Evolutionary conservation across 1,140 invertebrate genomes (phyloP).

Genomic region (Sitodiplosis mosellana): DNA sequence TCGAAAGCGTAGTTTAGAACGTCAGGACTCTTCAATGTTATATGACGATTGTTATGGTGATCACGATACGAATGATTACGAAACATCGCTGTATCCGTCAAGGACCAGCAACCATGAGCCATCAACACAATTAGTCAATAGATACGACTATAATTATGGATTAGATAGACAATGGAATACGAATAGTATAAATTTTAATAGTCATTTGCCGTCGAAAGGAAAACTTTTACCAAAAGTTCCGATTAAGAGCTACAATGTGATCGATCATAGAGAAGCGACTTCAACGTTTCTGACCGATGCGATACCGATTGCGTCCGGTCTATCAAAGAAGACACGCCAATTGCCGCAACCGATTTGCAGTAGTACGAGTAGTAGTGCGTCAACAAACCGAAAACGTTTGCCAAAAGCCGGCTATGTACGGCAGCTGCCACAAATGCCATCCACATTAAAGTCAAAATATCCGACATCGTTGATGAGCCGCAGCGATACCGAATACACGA

Average conservation of each 20-base stretch:
- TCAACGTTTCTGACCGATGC: conserved; percentile 11
- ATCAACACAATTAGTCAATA: conserved; percentile 3
- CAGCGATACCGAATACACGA: neutral
- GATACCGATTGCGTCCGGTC: conserved; percentile 12
- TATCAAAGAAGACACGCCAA: conserved; percentile 14
- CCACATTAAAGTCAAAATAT: neutral
- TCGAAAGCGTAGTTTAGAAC: neutral
- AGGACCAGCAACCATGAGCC: neutral
- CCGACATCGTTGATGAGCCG: neutral
- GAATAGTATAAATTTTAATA: neutral
- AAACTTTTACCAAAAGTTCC: conserved; percentile 12
- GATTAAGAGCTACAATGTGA: conserved; percentile 9
- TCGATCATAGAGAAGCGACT: conserved; percentile 4
- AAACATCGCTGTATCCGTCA: neutral
- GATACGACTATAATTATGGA: conserved; percentile 3
- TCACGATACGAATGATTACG: conserved; percentile 4
- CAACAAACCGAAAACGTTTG: conserved; percentile 21
- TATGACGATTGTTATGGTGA: neutral
- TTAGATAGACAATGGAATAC: neutral
- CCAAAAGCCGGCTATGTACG: conserved; percentile 2
- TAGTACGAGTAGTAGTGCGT: conserved; percentile 16
- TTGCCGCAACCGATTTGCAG: conserved; percentile 19
- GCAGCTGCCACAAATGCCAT: conserved; percentile 7
- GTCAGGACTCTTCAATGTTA: neutral
- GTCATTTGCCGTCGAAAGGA: neutral